phyloP scores from a whole-genome alignment of 1,140 invertebrate species.

The Cylas formicarius region DNA sequence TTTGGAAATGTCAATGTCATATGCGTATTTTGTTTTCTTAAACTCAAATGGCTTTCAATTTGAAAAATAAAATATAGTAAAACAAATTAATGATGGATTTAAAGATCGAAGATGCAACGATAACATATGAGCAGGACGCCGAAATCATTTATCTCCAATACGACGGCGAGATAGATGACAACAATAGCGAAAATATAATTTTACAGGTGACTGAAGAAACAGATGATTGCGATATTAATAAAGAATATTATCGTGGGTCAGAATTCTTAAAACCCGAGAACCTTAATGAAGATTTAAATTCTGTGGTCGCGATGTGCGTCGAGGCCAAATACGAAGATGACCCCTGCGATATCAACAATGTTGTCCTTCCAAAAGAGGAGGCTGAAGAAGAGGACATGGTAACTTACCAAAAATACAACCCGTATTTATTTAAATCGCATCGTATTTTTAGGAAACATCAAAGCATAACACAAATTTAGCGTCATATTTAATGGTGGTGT shows the following conservation, averaged over 20 bases:
- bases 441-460: not conserved
- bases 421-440: not conserved
- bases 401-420: not conserved
- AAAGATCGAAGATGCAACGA: no score
- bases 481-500: not conserved
- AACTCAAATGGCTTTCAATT: no score
- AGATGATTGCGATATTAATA: not conserved
- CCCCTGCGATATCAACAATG: not conserved
- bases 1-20: no score
- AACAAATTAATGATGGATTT: no score
- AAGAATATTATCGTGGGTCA: not conserved
- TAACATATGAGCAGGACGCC: not conserved
- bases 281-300: not conserved
- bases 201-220: slow-evolving; percentile 1
- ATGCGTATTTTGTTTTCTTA: no score
- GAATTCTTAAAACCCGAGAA: not conserved
- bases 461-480: not conserved
- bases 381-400: not conserved
- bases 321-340: not conserved
- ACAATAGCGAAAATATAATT: not conserved
- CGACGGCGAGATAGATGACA: not conserved
- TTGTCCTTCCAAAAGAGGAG: not conserved
- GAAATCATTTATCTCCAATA: slow-evolving; percentile 5
- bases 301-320: no score
- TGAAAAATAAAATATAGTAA: no score